Base-by-base conservation (phyloP, 1,140 invertebrate species). In the Drosophila pallidifrons region DNA sequence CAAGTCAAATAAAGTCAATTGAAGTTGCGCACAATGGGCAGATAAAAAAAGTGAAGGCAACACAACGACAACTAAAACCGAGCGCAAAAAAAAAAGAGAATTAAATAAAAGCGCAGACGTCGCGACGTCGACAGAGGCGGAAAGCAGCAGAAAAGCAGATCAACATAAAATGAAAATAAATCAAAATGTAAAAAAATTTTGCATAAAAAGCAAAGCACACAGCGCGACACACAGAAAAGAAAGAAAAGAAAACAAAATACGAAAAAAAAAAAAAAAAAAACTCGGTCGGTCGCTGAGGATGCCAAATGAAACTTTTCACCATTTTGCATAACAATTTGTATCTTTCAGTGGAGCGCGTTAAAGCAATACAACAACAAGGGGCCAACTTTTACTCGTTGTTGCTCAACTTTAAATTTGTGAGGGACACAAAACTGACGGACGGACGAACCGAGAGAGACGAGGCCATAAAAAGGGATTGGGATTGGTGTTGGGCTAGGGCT, bases 261-360 rank as follows among this genome's bases (percentile, higher is more conserved):
- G 63, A 46, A 13, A 57, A 38, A 7, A n/a, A 49, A 52, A 59
- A 64, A 72, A n/a, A 60, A 82, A 58, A 73, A 67, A 77, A 25
- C 20, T 25, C 20, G 20, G 59, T 54, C 75, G 70, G 52, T 79
- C 73, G 82, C 57, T 58, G 77, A 57, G 65, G 79, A 70, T 74
- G 79, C 65, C 77, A 81, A 88, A 88, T 83, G 85, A 89, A 89
- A 89, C 85, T 89, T 89, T 89, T 89, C 86, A 89, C 85, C 81
- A 89, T 89, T 89, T 89, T 89, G 85, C 85, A 89, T 89, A 89
- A 89, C 85, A 89, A 89, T 89, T 89, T 89, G 85, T 89, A 90
- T 89, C 75, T 90, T 83, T 90, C 85, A 89, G 85, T 85, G 86
- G 85, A 89, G 81, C 85, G 85, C 85, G 86, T 89, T 89, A 89